Percentiles rank a stretch among this genome's conserved stretches.
Evolutionary conservation across 2,888 invertebrate genomes (phyloP).

Genomic region (Odontomyia ornata): DNA sequence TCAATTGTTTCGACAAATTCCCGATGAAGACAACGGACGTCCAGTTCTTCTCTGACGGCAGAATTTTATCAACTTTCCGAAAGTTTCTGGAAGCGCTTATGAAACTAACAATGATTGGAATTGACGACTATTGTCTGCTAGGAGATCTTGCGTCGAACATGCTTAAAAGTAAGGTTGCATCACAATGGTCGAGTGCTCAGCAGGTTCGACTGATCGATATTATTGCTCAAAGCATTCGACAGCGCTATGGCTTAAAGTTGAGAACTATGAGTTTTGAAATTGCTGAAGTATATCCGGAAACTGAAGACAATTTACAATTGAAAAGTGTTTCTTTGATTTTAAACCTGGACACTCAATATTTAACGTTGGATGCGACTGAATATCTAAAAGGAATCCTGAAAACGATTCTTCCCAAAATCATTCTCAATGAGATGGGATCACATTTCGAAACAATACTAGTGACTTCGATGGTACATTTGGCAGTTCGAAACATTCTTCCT

Average conservation of each 20-base stretch:
- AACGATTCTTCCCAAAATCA: constrained; percentile 9
- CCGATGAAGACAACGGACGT: constrained; percentile 27
- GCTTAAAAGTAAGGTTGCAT: constrained; percentile 25
- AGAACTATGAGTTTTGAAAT: constrained; percentile 3
- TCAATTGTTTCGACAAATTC: constrained; percentile 10
- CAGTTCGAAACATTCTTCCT: constrained; percentile 33
- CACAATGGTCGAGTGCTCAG: not conserved
- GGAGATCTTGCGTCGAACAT: constrained; percentile 33
- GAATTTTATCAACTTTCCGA: not conserved
- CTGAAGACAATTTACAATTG: constrained; percentile 31
- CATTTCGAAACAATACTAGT: constrained; percentile 20
- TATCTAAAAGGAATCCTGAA: constrained; percentile 29
- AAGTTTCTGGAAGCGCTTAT: not conserved
- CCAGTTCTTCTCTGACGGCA: constrained; percentile 28
- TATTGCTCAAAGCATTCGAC: constrained; percentile 27
- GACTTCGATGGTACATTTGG: constrained; percentile 40
- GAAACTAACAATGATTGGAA: constrained; percentile 13
- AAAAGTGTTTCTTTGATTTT: constrained; percentile 40
- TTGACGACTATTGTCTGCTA: constrained; percentile 28
- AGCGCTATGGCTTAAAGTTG: constrained; percentile 12
- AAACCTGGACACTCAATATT: constrained; percentile 24
- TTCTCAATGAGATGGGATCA: not conserved
- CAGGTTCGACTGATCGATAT: constrained; percentile 45
- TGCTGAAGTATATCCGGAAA: constrained; percentile 32
- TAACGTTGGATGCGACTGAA: constrained; percentile 19